Evolutionary conservation across 2,888 invertebrate genomes (phyloP), one percentile per base, ranked within the genome.

Genomic region (Dioctria rufipes): DNA sequence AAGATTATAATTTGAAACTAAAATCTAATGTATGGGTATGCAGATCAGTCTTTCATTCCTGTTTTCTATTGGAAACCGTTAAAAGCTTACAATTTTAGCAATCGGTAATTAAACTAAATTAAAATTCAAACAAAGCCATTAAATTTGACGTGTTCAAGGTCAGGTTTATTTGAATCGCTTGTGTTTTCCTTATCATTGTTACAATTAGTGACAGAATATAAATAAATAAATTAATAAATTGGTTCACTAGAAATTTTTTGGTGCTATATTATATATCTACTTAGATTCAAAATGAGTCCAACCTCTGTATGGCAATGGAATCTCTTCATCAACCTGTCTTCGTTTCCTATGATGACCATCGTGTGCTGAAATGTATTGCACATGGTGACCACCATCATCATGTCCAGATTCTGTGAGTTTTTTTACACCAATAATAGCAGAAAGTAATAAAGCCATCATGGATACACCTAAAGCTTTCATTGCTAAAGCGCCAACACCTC

Each of bases 391-490:
- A 82, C 87, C 90, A 84, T 88, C 88, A 82, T 84, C 90, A 81
- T 90, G 89, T 79, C 92, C 91, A 66, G 90, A 88, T 4, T 92
- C 92, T 0, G 93, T 88, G 79, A 94, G 88, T 83, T 94, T 93
- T 89, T 95, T 95, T 61, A 94, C 90, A 3, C 94, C 95, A 1
- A 95, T 91, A 61, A 95, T 91, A n/a, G 93, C 91, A 61, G 95
- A 93, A 80, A 95, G 89, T 92, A 95, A 92, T 9, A 95, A 88
- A 0, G 95, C 95, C 80, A 95, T 87, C 0, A 94, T 93, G 66
- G 95, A 93, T 4, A 92, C 91, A 83, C 93, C 93, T 75, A 94
- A 86, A 0, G 94, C 94, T 90, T 95, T 95, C 93, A 95, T 93
- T 39, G 95, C 94, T 0, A 95, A 87, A 0, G 94, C 91, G 83